Percentiles rank a stretch among this genome's conserved stretches.
These are phyloP conservation scores for Seladonia tumulorum DNA, from an alignment of 2,888 invertebrate genomes.

Conservation along the genomic window DNA sequence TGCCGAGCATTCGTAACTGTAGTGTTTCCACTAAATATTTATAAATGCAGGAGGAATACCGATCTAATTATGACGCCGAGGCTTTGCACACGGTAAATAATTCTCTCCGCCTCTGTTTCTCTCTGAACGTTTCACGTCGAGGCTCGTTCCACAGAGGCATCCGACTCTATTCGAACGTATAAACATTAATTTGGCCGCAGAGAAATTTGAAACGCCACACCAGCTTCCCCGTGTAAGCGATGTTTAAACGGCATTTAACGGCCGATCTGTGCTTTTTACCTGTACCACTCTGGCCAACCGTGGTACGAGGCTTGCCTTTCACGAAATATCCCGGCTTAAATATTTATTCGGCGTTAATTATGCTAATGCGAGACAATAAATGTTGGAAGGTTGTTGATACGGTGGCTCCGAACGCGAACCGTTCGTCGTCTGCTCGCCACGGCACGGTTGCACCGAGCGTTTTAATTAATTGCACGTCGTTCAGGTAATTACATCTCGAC, in stretches of 20 bases:
- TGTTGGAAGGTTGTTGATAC: slow-evolving; percentile 15
- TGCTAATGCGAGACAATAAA: slow-evolving; percentile 30
- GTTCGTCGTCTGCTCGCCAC: background rate
- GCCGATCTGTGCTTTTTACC: slow-evolving; percentile 35
- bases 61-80: too few species aligned
- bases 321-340: slow-evolving; percentile 5
- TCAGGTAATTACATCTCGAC: background rate
- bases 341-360: slow-evolving; percentile 37
- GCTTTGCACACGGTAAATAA: too few species aligned
- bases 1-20: too few species aligned
- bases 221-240: slow-evolving; percentile 17
- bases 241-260: slow-evolving; percentile 52
- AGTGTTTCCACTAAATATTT: too few species aligned
- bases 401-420: background rate
- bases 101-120: too few species aligned
- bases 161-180: background rate
- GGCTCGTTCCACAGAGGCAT: background rate
- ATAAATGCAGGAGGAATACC: too few species aligned
- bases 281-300: slow-evolving; percentile 5
- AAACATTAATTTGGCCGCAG: background rate
- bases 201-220: slow-evolving; percentile 3
- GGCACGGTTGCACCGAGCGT: background rate
- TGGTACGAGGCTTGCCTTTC: slow-evolving; percentile 17
- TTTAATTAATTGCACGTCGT: slow-evolving; percentile 35
- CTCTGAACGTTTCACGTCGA: too few species aligned